Evolutionary conservation across 2,113 vertebrate species (phyloP), one percentile per base, ranked within the genome.

Genomic region (Riparia riparia): DNA sequence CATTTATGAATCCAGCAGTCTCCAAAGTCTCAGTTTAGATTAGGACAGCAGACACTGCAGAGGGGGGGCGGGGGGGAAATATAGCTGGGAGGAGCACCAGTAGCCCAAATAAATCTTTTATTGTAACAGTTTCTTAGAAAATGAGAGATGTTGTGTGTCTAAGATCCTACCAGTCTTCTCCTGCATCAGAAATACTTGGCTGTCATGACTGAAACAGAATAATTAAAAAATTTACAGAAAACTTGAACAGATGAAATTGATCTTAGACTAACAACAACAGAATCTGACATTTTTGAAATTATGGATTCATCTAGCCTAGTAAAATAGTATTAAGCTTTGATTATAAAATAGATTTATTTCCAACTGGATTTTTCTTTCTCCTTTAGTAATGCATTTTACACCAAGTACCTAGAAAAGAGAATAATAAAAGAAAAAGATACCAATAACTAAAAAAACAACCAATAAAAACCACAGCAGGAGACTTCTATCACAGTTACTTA

Each of bases 401-500:
- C 5, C 42, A 86, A 66, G 6, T 42, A 79, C 15, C 6, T 42
- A 88, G 26, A 60, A 92, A 82, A 19, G 8, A 3, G 7, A 86
- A 51, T 39, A 19, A 73, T 28, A 14, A 47, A 44, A 22, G 21
- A 37, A 41, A 64, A 26, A 34, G 14, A 32, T 6, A 42, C 10
- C 19, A 39, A 29, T 31, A 54, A 69, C 19, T 14, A 4, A 14
- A 47, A 53, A 39, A 17, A 6, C 8, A 61, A 45, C 3, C 7
- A 91, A 45, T 50, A 71, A 58, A 91, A 79, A 34, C 1, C 28
- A 68, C 26, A 76, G 41, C 21, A 41, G 7, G 26, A 54, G n/a
- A 57, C 19, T 79, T 91, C 14, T 47, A 21, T 14, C 44, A 17
- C 18, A 78, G 98, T 98, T 97, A 99, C 99, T 99, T 97, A 99